Percentiles rank a stretch among this genome's conserved stretches.
phyloP scores from a whole-genome alignment of 2,797 vertebrate genomes.

The Emys orbicularis region DNA sequence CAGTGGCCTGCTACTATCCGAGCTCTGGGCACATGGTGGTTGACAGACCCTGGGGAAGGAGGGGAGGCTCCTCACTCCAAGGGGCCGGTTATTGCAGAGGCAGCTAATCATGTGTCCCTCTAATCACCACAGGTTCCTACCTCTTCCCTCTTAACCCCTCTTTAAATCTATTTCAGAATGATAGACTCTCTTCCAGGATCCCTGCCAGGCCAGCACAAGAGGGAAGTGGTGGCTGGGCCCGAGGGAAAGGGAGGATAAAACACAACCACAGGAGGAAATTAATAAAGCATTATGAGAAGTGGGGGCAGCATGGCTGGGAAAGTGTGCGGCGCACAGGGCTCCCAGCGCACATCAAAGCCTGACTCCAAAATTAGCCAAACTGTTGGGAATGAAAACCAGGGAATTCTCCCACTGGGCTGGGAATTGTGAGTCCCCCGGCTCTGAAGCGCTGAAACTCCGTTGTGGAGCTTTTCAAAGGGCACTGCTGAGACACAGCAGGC shows the following conservation, averaged over 20 bases:
- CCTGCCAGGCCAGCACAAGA: constrained; percentile 61
- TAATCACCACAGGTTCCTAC: constrained; percentile 55
- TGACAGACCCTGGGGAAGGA: not conserved
- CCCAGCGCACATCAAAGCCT: constrained; percentile 75
- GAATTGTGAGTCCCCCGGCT: constrained; percentile 73
- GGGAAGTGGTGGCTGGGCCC: constrained; percentile 60
- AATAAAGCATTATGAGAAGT: constrained; percentile 74
- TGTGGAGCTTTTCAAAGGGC: constrained; percentile 71
- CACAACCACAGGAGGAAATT: constrained; percentile 76
- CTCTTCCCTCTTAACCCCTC: constrained; percentile 66
- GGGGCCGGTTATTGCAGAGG: not conserved
- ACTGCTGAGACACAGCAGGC: constrained; percentile 72
- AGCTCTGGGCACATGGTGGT: not conserved
- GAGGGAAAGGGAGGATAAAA: constrained; percentile 75
- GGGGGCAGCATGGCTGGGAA: constrained; percentile 69
- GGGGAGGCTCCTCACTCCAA: constrained; percentile 3
- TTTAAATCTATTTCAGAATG: constrained; percentile 66
- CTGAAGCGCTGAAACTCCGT: constrained; percentile 65
- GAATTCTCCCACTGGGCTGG: constrained; percentile 73
- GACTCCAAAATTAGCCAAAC: constrained; percentile 77
- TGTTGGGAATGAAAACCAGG: constrained; percentile 75
- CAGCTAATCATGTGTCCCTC: not conserved
- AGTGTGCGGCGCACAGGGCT: constrained; percentile 68
- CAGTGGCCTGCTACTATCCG: accelerated
- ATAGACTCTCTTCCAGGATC: constrained; percentile 59